phyloP scores from a whole-genome alignment of 2,888 invertebrate genomes.

The Operophtera brumata region DNA sequence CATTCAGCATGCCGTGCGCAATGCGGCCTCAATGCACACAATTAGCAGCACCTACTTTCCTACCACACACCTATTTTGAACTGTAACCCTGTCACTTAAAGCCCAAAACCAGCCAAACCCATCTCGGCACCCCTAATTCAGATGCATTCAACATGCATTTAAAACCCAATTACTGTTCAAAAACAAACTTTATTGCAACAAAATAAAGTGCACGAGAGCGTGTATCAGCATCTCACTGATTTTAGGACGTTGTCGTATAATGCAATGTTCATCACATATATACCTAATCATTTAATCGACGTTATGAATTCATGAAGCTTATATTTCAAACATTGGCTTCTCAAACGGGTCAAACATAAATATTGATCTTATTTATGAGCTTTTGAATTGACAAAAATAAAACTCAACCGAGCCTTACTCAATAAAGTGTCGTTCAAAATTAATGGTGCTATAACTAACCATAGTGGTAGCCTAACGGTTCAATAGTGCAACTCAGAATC shows the following conservation, averaged over 20 bases:
- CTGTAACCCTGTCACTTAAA: constrained; percentile 17
- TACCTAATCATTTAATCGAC: constrained; percentile 19
- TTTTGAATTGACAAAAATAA: too few relatives aligned
- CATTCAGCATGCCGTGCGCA: constrained; percentile 37
- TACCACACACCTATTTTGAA: constrained; percentile 13
- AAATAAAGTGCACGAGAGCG: neutral
- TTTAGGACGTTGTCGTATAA: constrained; percentile 10
- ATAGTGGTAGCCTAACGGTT: too few relatives aligned
- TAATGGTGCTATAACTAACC: too few relatives aligned
- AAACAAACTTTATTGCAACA: constrained; percentile 10
- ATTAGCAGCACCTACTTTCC: constrained; percentile 40
- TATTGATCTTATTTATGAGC: neutral
- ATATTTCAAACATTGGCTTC: constrained; percentile 8
- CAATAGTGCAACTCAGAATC: too few relatives aligned
- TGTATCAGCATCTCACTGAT: constrained; percentile 5
- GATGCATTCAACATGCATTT: neutral
- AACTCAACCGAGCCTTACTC: too few relatives aligned
- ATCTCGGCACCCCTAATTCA: constrained; percentile 4
- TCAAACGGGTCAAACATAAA: neutral
- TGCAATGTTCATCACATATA: constrained; percentile 16
- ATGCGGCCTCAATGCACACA: constrained; percentile 46
- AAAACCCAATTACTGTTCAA: constrained; percentile 1
- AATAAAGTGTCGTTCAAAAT: too few relatives aligned
- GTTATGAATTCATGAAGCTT: constrained; percentile 19
- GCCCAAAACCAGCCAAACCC: neutral